Evolutionary conservation across 2,113 vertebrate species (phyloP), one percentile per base, ranked within the genome.

Genomic region (Erythrocercus mccallii): DNA sequence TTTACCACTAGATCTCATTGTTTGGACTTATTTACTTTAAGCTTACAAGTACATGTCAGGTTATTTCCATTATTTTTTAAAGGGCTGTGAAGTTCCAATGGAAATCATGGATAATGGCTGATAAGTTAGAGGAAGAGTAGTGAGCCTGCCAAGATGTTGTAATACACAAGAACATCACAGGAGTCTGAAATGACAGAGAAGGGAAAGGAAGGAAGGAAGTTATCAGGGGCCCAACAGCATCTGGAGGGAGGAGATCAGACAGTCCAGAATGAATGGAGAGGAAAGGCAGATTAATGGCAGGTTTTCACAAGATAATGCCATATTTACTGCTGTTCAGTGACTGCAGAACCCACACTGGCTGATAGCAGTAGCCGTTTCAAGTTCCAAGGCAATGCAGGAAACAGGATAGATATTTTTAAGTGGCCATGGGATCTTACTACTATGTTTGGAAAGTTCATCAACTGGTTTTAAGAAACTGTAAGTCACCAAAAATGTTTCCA

Each of bases 51-150:
- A 73, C 31, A 64, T 71, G 51, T 92, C 80, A 88, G 76, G 48
- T 92, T 95, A 86, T 92, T 96, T 94, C 82, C 88, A 90, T 92
- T 81, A 86, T 57, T 92, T 88, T 86, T 93, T 35, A 92, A 93
- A 93, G 79, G n/a, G 33, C 38, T 8, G 3, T 83, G 62, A 87
- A 96, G 64, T 95, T 94, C 53, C 80, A 95, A 1, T 94, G 78
- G 88, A 95, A 94, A 90, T 64, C 64, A 4, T 80, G 82, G 80
- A 62, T 93, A 88, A 81, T 47, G 85, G 40, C 58, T 92, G 94
- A 95, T 93, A 93, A 95, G 81, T 86, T 53, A 83, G 60, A 90
- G 72, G 62, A 68, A 86, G 82, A 84, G 65, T 33, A 74, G 73
- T 38, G 69, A 94, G 57, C 57, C 70, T 95, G 86, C 86, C 76